A percentile compares a stretch with the other conserved stretches of the same genome.
Conservation (phyloP, 1,140 invertebrate genomes). For the Pantala flavescens region DNA sequence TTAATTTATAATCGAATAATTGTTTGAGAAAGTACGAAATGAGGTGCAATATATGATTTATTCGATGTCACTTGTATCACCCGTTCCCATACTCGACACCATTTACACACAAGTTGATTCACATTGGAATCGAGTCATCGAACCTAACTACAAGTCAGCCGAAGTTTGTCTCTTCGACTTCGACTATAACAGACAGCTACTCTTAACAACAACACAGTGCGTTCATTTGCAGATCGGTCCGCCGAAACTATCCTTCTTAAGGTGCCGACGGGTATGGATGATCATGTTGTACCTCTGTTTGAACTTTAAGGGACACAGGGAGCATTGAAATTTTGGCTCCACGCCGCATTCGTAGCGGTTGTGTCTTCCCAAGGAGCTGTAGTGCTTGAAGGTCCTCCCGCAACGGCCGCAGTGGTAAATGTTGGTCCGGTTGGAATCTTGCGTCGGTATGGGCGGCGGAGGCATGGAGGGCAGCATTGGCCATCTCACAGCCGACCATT, state of each 20-base stretch:
- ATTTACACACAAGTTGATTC: too few relatives aligned
- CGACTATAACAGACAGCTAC: too few relatives aligned
- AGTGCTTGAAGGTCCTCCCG: conserved; percentile 42
- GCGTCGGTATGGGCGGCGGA: neutral
- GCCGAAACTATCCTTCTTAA: neutral
- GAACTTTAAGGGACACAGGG: conserved; percentile 42
- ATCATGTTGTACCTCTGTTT: conserved; percentile 30
- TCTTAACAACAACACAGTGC: too few relatives aligned
- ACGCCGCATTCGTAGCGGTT: conserved; percentile 53
- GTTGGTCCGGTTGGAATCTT: neutral
- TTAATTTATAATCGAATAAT: too few relatives aligned
- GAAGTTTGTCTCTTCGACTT: too few relatives aligned
- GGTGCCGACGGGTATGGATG: conserved; percentile 59
- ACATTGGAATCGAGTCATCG: too few relatives aligned
- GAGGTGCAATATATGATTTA: too few relatives aligned
- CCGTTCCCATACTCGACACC: too few relatives aligned
- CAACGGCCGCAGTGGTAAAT: conserved; percentile 36
- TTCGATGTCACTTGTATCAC: too few relatives aligned
- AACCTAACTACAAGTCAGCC: too few relatives aligned
- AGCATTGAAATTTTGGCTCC: conserved; percentile 53
- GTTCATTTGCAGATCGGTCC: neutral
- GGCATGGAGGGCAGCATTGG: neutral
- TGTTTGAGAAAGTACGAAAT: too few relatives aligned
- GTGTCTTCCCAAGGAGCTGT: conserved; percentile 49
- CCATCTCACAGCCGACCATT: neutral